Evolutionary conservation across 2,113 vertebrate species (phyloP), one percentile per base, ranked within the genome.

Genomic region (Scophthalmus maximus): DNA sequence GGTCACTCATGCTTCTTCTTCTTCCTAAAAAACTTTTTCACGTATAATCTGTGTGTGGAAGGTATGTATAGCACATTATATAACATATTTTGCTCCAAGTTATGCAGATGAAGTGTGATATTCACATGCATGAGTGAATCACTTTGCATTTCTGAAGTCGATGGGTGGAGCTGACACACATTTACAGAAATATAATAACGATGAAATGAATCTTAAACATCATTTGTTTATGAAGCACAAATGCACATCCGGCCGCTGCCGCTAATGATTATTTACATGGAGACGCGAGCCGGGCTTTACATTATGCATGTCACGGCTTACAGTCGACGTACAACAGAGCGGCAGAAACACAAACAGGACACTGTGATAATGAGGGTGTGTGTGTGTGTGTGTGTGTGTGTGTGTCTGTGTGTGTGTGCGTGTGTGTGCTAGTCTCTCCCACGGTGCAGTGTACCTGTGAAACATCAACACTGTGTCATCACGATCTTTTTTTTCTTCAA

Each of bases 391-490:
- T 40, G 46, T 30, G 15, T 55, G 38, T 58, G 9, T 52, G 46
- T 42, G 23, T 25, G 18, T 29, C 30, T 38, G 56, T 27, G 14
- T 52, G 46, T 59, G 8, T 57, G 14, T 55, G 15, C 49, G 53
- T 47, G 20, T 27, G 20, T 34, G 52, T 36, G 55, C 22, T 9
- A 44, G 46, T 58, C 8, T 63, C 34, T 62, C 46, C 8, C 30
- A 32, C 58, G 8, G 44, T 69, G 72, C 68, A 51, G 23, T 71
- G 50, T 73, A 59, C 70, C 74, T 65, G 80, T 82, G 72, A 85
- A 84, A 34, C 58, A 70, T 65, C 71, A 84, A 82, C 81, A 73
- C 70, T 47, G 20, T 68, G 46, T 86, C 81, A 86, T 80, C 63
- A 59, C 65, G 25, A 2, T 65, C 53, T 42, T 14, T 20, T 15